These are phyloP conservation scores for Thalassoma bifasciatum DNA, from an alignment of 2,113 vertebrate genomes.

Conservation along the genomic window DNA sequence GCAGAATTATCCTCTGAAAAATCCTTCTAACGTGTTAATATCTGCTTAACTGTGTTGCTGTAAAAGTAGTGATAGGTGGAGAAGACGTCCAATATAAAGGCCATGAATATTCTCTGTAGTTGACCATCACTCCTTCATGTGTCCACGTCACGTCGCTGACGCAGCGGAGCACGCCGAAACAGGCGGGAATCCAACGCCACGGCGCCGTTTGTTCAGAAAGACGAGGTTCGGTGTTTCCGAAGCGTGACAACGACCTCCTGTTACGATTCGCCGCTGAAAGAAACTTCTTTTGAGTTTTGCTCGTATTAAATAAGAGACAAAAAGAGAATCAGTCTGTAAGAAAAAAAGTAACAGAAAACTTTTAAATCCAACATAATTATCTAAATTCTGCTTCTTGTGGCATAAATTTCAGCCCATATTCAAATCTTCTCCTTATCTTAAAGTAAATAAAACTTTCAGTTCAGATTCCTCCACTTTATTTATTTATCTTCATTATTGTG, in stretches of 20 bases:
- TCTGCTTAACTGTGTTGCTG: constrained; percentile 73
- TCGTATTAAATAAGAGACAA: background rate
- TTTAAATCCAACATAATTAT: no score
- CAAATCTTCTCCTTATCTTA: no score
- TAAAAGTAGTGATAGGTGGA: constrained; percentile 72
- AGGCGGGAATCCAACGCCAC: background rate
- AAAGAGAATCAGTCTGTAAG: background rate
- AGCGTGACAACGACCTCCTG: constrained; percentile 38
- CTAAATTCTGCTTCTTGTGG: no score
- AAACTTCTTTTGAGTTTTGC: background rate
- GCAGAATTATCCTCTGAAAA: constrained; percentile 27
- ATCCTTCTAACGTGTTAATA: constrained; percentile 65
- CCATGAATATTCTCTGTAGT: constrained; percentile 69
- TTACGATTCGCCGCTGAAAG: background rate
- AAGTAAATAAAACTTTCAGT: no score
- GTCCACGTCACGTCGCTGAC: background rate
- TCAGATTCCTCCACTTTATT: no score
- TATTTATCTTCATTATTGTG: no score
- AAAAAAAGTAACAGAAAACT: background rate
- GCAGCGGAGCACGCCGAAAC: constrained; percentile 1
- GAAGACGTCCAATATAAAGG: constrained; percentile 54
- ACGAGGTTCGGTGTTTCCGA: constrained; percentile 18
- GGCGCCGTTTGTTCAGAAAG: constrained; percentile 28
- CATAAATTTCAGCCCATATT: no score
- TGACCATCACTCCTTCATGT: constrained; percentile 45